Evolutionary conservation across 1,140 invertebrate species (phyloP).

Genomic region (Cyclina sinensis): DNA sequence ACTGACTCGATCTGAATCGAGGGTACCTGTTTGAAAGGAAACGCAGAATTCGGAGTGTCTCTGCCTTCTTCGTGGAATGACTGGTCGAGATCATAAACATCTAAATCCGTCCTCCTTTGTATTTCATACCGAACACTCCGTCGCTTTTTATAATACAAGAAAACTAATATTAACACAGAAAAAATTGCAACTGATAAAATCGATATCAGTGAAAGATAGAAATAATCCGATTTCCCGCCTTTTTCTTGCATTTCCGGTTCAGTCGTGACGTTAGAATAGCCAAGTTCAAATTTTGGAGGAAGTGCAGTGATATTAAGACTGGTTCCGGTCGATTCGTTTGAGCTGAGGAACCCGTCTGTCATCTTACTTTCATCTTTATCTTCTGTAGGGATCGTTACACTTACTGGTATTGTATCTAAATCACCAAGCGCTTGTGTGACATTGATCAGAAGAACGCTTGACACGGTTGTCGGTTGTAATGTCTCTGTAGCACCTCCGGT

Average conservation of each 20-base stretch:
- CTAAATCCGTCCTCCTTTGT: not conserved
- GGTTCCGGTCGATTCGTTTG: not conserved
- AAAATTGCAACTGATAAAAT: conserved; percentile 23
- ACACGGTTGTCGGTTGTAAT: not conserved
- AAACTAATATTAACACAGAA: conserved; percentile 38
- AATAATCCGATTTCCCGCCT: not conserved
- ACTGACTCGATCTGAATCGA: conserved; percentile 57
- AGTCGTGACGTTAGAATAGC: not conserved
- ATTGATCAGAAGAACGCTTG: not conserved
- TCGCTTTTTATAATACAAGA: conserved; percentile 21
- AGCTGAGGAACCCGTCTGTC: not conserved
- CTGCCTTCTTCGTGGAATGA: not conserved
- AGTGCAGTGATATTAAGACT: not conserved
- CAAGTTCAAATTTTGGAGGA: not conserved
- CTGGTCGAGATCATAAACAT: not conserved
- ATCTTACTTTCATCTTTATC: not conserved
- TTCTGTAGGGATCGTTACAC: not conserved
- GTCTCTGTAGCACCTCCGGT: not conserved
- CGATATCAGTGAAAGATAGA: conserved; percentile 15
- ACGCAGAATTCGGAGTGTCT: not conserved
- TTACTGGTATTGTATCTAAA: not conserved
- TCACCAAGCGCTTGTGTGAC: not conserved
- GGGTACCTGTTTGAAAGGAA: conserved; percentile 18
- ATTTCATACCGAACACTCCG: conserved; percentile 5
- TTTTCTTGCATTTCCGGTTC: not conserved